Evolutionary conservation across 2,113 vertebrate genomes (phyloP), one percentile per base, ranked within the genome.

Genomic region (Gulo gulo): DNA sequence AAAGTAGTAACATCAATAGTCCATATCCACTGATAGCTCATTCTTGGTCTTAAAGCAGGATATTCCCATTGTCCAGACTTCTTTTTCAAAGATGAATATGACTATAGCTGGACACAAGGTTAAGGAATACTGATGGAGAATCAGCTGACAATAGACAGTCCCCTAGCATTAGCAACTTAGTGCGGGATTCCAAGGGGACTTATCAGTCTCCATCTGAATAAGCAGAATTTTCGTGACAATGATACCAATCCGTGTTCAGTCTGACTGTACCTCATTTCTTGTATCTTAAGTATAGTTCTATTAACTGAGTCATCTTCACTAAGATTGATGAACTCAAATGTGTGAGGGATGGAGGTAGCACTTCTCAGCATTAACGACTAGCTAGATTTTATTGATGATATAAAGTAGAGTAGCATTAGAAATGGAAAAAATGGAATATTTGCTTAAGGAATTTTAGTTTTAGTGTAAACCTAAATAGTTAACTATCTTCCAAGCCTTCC

Each of bases 321-420:
- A 86, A 65, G 23, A 59, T 15, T 89, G 13, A 29, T 83, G 16
- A 36, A 36, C 45, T 61, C 73, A 73, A 87, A 89, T 52, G 8
- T 50, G 34, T 76, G 7, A 31, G 3, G 12, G 18, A 45, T 4
- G 36, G 3, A n/a, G 9, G 1, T 7, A 93, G n/a, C 4, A 26
- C 20, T 92, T 97, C 74, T 15, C 36, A 92, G 16, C 42, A 82
- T 78, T 86, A 50, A 95, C 47, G 13, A 31, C 16, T 73, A 4
- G 14, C 29, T 14, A 65, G 23, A 79, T 89, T 83, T 95, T 87
- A 63, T 52, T 79, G 52, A 86, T 78, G 12, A 36, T 39, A 79
- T 10, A 79, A 88, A 88, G 45, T 2, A 73, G 79, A 74, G 12
- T 59, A 76, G 31, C 36, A n/a, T 63, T 36, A 59, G 29, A 50